A percentile compares a stretch with the other conserved stretches of the same genome.
These are phyloP conservation scores for Epizoanthus illoricatus DNA, from an alignment of 92 coral and sea anemone species.

Conservation along the genomic window DNA sequence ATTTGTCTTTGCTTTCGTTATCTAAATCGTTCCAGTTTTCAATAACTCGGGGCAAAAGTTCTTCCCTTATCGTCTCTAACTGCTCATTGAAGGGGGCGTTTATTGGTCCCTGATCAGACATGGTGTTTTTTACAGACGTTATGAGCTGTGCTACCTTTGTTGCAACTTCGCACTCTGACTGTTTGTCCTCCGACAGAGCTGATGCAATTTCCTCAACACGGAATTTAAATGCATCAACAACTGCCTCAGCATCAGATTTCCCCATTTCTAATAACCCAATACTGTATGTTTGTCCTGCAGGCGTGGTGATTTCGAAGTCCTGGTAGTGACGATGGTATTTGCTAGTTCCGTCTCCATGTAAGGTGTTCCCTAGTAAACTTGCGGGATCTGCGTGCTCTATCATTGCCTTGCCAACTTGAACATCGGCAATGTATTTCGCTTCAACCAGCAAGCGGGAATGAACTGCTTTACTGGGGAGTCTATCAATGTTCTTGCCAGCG, in stretches of 20 bases:
- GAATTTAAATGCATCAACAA: constrained; percentile 44
- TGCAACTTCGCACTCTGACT: neutral
- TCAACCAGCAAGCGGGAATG: constrained; percentile 47
- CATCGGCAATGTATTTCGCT: constrained; percentile 46
- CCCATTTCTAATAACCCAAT: constrained; percentile 41
- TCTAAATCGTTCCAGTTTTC: constrained; percentile 26
- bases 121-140: constrained; percentile 46
- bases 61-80: constrained; percentile 33
- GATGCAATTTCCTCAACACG: constrained; percentile 42
- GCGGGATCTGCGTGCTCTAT: constrained; percentile 43
- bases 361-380: constrained; percentile 45
- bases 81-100: constrained; percentile 47
- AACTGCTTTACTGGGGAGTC: constrained; percentile 50
- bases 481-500: constrained; percentile 32
- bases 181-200: constrained; percentile 22
- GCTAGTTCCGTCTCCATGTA: constrained; percentile 47
- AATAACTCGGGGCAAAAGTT: constrained; percentile 28
- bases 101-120: constrained; percentile 48
- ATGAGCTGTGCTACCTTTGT: constrained; percentile 43
- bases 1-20: constrained; percentile 29
- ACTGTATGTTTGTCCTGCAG: constrained; percentile 44
- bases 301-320: constrained; percentile 47
- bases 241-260: constrained; percentile 44
- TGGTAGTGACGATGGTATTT: constrained; percentile 48
- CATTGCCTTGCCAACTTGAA: constrained; percentile 51